A percentile compares a stretch with the other conserved stretches of the same genome.
Evolutionary conservation across 2,113 vertebrate genomes (phyloP).

Genomic region (Gasterosteus nipponicus): DNA sequence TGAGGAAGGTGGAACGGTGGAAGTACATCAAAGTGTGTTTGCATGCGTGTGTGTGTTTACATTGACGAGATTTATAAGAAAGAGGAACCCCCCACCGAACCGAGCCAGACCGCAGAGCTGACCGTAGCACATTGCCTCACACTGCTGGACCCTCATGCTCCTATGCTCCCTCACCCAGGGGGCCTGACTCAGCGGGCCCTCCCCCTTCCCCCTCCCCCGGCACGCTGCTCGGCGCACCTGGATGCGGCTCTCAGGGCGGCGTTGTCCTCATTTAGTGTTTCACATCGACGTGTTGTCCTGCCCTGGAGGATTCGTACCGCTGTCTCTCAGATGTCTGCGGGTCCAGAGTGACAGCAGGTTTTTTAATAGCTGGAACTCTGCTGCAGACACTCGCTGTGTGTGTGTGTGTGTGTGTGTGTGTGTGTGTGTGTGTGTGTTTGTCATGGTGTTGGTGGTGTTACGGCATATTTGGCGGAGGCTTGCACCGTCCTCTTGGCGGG

Average conservation of each 20-base stretch:
- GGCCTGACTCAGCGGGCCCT: constrained; percentile 58
- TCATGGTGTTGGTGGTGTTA: constrained; percentile 34
- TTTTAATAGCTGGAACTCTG: constrained; percentile 48
- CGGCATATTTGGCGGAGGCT: constrained; percentile 44
- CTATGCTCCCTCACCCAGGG: constrained; percentile 31
- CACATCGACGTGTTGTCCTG: constrained; percentile 35
- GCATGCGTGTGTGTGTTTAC: constrained; percentile 18
- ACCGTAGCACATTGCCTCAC: constrained; percentile 55
- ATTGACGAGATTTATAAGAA: neutral
- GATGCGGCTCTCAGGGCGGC: constrained; percentile 11
- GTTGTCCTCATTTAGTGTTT: constrained; percentile 40
- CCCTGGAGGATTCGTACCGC: constrained; percentile 44
- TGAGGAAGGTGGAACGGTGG: neutral
- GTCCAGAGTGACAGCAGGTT: constrained; percentile 36
- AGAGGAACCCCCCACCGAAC: neutral
- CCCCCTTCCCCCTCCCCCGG: neutral
- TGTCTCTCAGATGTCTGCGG: constrained; percentile 48
- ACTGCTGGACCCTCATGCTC: constrained; percentile 20
- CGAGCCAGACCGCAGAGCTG: constrained; percentile 38
- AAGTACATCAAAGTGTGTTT: constrained; percentile 48
- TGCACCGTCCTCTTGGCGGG: constrained; percentile 44
- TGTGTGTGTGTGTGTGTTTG: constrained; percentile 41
- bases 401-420: constrained; percentile 17
- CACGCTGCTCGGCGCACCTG: constrained; percentile 40
- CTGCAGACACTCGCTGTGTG: constrained; percentile 35